Percentiles rank a stretch among this genome's conserved stretches.
Conservation (phyloP, 1,140 invertebrate genomes). For the Eueides isabella region DNA sequence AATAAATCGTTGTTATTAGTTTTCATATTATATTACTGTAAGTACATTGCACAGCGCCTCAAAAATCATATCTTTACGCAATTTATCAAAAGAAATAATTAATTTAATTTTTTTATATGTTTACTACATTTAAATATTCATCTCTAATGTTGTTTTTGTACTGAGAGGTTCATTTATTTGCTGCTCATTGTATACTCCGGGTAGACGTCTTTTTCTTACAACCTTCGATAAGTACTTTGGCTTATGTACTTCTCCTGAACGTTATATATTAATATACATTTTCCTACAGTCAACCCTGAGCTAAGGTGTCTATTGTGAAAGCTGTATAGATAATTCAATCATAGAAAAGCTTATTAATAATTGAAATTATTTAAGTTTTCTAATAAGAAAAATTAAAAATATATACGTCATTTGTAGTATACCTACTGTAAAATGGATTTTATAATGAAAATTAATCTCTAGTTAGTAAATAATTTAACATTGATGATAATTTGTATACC, state of each 20-base stretch:
- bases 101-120: too few relatives aligned
- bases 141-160: background rate
- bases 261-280: conserved; percentile 44
- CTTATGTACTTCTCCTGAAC: conserved; percentile 38
- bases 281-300: conserved; percentile 41
- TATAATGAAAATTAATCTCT: conserved; percentile 6
- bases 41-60: too few relatives aligned
- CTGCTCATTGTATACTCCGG: background rate
- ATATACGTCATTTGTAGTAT: background rate
- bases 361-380: background rate
- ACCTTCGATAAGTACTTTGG: conserved; percentile 45
- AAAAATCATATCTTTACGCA: too few relatives aligned
- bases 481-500: conserved; percentile 4
- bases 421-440: conserved; percentile 12
- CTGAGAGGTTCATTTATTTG: background rate
- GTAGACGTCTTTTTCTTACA: conserved; percentile 6
- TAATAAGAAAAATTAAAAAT: background rate
- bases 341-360: background rate
- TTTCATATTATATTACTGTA: background rate
- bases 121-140: background rate
- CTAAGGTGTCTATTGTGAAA: background rate
- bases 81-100: too few relatives aligned
- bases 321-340: background rate
- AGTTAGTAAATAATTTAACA: background rate
- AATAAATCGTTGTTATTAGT: conserved; percentile 57